phyloP scores from a whole-genome alignment of 2,113 vertebrate genomes.

The Actenoides hombroni region DNA sequence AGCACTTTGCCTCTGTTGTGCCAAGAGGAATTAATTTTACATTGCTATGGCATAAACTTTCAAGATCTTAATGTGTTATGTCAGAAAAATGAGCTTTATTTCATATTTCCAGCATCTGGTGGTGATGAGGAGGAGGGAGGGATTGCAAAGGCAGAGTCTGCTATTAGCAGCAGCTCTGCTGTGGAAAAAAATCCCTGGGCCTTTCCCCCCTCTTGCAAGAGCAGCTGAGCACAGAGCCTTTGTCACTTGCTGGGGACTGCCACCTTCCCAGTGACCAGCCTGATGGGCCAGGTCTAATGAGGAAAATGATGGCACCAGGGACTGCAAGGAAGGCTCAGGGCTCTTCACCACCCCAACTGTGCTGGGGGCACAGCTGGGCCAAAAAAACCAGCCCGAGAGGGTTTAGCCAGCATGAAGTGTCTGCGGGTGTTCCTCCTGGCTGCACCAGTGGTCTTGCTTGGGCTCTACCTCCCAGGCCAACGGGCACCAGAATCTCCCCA shows the following conservation, averaged over 20 bases:
- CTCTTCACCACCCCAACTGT: not conserved
- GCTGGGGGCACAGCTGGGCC: not conserved
- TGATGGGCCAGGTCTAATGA: constrained; percentile 72
- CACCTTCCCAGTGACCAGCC: constrained; percentile 63
- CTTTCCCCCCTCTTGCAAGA: constrained; percentile 21
- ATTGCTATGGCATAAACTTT: not conserved
- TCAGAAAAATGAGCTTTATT: constrained; percentile 32
- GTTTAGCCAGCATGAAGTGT: not conserved
- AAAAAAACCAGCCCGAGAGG: not conserved
- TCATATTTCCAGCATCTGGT: not conserved
- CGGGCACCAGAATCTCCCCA: not conserved
- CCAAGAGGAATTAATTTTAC: not conserved
- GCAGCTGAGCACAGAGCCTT: constrained; percentile 73
- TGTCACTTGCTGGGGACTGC: constrained; percentile 67
- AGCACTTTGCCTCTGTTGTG: not conserved
- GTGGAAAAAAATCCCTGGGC: not conserved
- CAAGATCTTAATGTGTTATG: constrained; percentile 6
- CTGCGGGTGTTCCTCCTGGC: not conserved
- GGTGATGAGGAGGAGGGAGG: not conserved
- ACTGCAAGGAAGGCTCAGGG: accelerated
- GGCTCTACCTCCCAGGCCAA: accelerated
- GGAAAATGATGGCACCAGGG: constrained; percentile 19
- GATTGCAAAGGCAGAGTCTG: not conserved
- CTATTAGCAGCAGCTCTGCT: not conserved
- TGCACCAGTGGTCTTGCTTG: not conserved